Conservation (phyloP, 2,888 invertebrate genomes). For the Andrena bicolor region DNA sequence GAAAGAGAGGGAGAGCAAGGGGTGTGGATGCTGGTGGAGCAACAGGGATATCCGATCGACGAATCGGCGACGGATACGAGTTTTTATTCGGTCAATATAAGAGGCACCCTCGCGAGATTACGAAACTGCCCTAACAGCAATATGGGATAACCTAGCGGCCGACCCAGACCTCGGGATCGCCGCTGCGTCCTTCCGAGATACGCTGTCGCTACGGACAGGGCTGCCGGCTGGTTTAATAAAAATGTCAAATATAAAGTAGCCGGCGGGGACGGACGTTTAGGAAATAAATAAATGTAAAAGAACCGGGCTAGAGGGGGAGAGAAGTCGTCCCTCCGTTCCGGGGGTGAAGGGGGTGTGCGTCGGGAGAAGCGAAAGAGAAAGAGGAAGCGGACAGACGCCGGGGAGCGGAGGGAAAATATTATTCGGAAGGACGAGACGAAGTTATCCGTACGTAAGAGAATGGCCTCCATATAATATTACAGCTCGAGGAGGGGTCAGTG, state of each 20-base stretch:
- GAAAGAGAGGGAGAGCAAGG: slow-evolving; percentile 1
- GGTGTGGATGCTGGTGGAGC: slow-evolving; percentile 7
- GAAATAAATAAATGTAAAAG: slow-evolving; percentile 84
- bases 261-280: slow-evolving; percentile 83
- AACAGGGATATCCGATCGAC: slow-evolving; percentile 66
- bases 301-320: slow-evolving; percentile 58
- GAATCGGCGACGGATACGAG: slow-evolving; percentile 71
- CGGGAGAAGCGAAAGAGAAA: slow-evolving; percentile 52
- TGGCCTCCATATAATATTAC: slow-evolving; percentile 75
- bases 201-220: slow-evolving; percentile 68
- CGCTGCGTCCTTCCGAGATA: slow-evolving; percentile 57
- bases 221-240: slow-evolving; percentile 83
- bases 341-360: slow-evolving; percentile 33
- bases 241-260: slow-evolving; percentile 85
- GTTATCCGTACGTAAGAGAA: slow-evolving; percentile 63
- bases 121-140: slow-evolving; percentile 81
- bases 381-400: slow-evolving; percentile 27
- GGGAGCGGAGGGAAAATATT: slow-evolving; percentile 39
- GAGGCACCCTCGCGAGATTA: slow-evolving; percentile 77
- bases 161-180: slow-evolving; percentile 34
- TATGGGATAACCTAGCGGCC: slow-evolving; percentile 70
- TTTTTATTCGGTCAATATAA: slow-evolving; percentile 78
- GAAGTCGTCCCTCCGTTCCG: slow-evolving; percentile 23
- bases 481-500: slow-evolving; percentile 46
- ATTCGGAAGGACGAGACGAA: slow-evolving; percentile 45